phyloP scores from a whole-genome alignment of 2,888 invertebrate species.

The Elegia similella region DNA sequence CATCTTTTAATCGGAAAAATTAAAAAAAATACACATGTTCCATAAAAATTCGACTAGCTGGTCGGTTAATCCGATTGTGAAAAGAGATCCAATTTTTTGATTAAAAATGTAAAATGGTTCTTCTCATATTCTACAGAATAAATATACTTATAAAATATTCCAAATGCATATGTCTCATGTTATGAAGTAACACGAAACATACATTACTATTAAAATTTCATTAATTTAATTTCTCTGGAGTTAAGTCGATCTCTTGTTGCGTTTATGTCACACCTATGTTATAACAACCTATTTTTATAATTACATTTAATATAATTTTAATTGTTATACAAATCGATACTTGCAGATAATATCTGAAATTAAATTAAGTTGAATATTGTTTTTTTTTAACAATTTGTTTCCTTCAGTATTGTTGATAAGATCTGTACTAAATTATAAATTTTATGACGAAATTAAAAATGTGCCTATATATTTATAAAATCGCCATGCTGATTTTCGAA shows the following conservation, averaged over 20 bases:
- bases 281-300: background rate
- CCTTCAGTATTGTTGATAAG: background rate
- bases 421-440: background rate
- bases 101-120: too few species aligned
- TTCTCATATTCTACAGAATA: too few species aligned
- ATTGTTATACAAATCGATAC: background rate
- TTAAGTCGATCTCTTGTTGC: conserved; percentile 13
- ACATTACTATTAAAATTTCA: background rate
- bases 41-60: too few species aligned
- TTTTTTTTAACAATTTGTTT: background rate
- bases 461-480: background rate
- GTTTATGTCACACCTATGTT: conserved; percentile 1
- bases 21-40: too few species aligned
- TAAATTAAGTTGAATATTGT: background rate
- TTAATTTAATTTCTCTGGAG: background rate
- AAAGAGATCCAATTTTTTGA: too few species aligned
- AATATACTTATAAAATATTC: too few species aligned
- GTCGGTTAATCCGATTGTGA: too few species aligned
- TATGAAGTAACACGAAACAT: too few species aligned
- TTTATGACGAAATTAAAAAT: background rate
- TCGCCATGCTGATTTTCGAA: background rate
- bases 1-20: too few species aligned
- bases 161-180: too few species aligned
- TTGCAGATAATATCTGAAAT: background rate
- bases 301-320: background rate